Evolutionary conservation across 1,140 invertebrate species (phyloP).

Genomic region (Pseudoatta argentina): DNA sequence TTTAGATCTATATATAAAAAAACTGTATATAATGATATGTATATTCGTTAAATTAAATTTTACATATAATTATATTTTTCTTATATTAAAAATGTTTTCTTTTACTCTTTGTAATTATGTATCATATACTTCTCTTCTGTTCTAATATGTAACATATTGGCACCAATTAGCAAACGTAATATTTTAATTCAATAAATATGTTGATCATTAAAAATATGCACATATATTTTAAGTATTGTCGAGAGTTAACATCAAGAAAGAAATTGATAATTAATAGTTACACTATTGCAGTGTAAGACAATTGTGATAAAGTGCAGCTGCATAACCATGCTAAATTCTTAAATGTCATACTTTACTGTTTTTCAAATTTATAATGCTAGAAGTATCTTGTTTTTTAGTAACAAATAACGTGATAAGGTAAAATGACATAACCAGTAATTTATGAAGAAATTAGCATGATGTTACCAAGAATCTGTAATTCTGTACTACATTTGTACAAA

Average conservation of each 20-base stretch:
- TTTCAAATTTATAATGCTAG: slow-evolving; percentile 38
- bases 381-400: slow-evolving; percentile 20
- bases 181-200: slow-evolving; percentile 14
- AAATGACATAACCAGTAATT: slow-evolving; percentile 22
- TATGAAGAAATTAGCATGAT: background rate
- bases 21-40: background rate
- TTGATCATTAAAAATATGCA: background rate
- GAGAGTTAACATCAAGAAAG: background rate
- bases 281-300: slow-evolving; percentile 43
- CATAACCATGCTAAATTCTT: slow-evolving; percentile 49
- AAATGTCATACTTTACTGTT: slow-evolving; percentile 36
- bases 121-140: background rate
- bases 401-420: slow-evolving; percentile 34
- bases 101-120: background rate
- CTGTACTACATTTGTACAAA: background rate
- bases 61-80: slow-evolving; percentile 13
- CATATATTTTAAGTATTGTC: background rate
- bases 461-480: slow-evolving; percentile 22
- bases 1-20: background rate
- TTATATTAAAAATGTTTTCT: background rate
- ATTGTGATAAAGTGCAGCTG: slow-evolving; percentile 47
- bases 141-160: background rate
- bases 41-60: background rate
- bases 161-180: background rate
- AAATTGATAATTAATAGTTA: slow-evolving; percentile 34